phyloP scores from a whole-genome alignment of 2,113 vertebrate species.

The Anser brachyrhynchus region DNA sequence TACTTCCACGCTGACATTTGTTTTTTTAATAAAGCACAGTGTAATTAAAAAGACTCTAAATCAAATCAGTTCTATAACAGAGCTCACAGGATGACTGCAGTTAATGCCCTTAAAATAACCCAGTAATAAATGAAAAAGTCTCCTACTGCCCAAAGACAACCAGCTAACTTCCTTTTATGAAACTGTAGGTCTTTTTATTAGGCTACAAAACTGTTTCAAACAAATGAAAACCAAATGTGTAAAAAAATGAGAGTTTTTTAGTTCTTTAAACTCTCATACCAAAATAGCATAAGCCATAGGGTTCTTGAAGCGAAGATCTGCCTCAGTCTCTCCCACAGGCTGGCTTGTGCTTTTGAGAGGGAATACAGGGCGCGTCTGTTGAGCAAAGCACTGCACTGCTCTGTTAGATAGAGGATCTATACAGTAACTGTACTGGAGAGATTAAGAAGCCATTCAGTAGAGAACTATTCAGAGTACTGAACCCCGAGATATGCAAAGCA shows the following conservation, averaged over 20 bases:
- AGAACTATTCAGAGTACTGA: constrained; percentile 25
- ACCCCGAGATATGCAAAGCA: constrained; percentile 39
- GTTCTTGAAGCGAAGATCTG: neutral
- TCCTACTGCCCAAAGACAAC: constrained; percentile 69
- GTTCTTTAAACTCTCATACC: neutral
- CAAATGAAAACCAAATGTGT: constrained; percentile 77
- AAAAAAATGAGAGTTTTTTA: neutral
- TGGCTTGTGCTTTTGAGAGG: constrained; percentile 37
- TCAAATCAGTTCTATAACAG: constrained; percentile 31
- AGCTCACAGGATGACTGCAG: constrained; percentile 12
- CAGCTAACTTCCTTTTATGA: constrained; percentile 75
- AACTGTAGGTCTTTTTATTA: constrained; percentile 73
- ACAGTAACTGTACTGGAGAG: neutral
- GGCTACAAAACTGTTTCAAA: constrained; percentile 72
- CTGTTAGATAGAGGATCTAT: constrained; percentile 3
- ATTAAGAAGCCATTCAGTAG: constrained; percentile 50
- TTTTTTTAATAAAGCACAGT: neutral
- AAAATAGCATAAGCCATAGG: neutral
- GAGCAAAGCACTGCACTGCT: neutral
- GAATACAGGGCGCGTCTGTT: constrained; percentile 30
- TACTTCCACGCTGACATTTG: neutral
- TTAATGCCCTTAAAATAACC: constrained; percentile 72
- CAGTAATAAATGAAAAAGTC: constrained; percentile 68
- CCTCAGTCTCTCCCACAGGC: neutral
- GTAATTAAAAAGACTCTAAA: constrained; percentile 21